Base-by-base conservation (phyloP, 2,797 vertebrate genomes). In the Babyrousa celebensis region DNA sequence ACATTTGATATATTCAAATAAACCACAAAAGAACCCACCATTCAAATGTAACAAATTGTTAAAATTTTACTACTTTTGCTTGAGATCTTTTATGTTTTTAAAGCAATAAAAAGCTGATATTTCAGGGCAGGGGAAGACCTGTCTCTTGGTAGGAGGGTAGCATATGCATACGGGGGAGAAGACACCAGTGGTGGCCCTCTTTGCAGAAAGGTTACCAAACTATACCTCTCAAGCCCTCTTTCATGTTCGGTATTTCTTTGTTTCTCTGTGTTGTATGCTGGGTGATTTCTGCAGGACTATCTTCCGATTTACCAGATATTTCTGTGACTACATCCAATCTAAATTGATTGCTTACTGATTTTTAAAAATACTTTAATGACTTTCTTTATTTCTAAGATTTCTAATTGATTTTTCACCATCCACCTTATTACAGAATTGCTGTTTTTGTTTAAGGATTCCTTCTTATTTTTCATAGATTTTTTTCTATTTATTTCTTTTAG, bases 371-470 rank as follows among this genome's bases (percentile, higher is more conserved):
- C 52, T 83, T 72, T 67, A 75, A 40, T 85, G 88, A 70, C 70
- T 65, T 18, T 65, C 56, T 20, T 20, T 52, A 54, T 78, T 93
- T 84, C 67, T 89, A 84, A 62, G 60, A 32, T 65, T 85, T 89
- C 54, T 93, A 82, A 82, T 87, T 89, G 78, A 40, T 85, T 91
- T 87, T 80, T 21, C 23, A 68, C 17, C 52, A 82, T 6, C 67
- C 36, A 90, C 9, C 36, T 88, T 88, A 43, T 43, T 87, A 74
- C 48, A 89, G 29, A 48, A 80, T 67, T 56, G 5, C 56, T 78
- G 25, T n/a, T 89, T 93, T 91, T 79, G 12, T 60, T 92, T 84
- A 87, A 43, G 86, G 92, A 89, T 67, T 67, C 92, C 58, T 75
- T 94, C 82, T n/a, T 56, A 29, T 23, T 86, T 93, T 94, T 63